Evolutionary conservation across 2,113 vertebrate species (phyloP).

Genomic region (Mormyrus lacerda): DNA sequence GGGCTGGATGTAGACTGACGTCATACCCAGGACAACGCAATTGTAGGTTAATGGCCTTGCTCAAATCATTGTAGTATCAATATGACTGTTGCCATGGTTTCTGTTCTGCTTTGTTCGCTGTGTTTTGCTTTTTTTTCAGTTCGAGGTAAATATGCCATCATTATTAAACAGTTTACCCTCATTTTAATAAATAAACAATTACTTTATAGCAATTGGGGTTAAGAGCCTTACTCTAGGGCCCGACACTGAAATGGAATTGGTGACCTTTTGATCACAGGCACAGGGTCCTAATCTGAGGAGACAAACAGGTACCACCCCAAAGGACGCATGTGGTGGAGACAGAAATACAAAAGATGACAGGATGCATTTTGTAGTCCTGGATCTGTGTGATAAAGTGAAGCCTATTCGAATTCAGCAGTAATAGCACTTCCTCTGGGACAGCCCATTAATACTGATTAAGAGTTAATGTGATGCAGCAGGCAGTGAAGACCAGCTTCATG

Average conservation of each 20-base stretch:
- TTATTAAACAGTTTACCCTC: background rate
- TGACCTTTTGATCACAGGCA: background rate
- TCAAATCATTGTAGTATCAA: background rate
- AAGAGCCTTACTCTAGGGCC: background rate
- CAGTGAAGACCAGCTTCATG: background rate
- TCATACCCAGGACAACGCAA: too few relatives aligned
- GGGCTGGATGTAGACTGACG: too few relatives aligned
- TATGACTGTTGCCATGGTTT: background rate
- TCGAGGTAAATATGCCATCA: background rate
- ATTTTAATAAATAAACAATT: background rate
- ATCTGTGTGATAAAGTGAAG: background rate
- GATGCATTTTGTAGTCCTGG: background rate
- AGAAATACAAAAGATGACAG: background rate
- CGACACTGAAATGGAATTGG: background rate
- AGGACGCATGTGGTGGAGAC: background rate
- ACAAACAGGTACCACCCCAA: background rate
- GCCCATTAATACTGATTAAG: constrained; percentile 9
- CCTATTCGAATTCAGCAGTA: background rate
- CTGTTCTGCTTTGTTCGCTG: background rate
- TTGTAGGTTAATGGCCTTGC: too few relatives aligned
- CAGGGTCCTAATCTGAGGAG: background rate
- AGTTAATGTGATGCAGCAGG: background rate
- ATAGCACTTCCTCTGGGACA: background rate
- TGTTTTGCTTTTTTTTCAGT: background rate
- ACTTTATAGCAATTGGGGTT: background rate